A percentile compares a stretch with the other conserved stretches of the same genome.
These are phyloP conservation scores for Pardosa pseudoannulata DNA, from an alignment of 2,888 invertebrate genomes.

Conservation along the genomic window DNA sequence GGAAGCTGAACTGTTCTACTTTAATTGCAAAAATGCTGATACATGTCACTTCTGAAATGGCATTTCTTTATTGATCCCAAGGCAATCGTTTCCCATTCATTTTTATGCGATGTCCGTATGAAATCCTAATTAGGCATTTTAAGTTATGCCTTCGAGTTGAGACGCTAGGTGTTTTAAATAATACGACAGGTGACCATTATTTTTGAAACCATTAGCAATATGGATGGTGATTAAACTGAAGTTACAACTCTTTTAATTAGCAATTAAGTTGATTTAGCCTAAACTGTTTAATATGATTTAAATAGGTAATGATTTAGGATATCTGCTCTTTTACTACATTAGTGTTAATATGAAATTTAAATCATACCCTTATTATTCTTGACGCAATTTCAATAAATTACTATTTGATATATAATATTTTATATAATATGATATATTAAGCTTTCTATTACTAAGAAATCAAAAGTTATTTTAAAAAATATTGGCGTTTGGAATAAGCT, in stretches of 20 bases:
- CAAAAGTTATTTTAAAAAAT: no score
- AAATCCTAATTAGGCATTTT: conserved; percentile 42
- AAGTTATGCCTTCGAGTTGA: background rate
- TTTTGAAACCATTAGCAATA: conserved; percentile 8
- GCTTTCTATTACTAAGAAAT: no score
- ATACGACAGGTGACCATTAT: conserved; percentile 10
- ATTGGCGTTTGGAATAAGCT: no score
- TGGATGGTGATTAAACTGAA: background rate
- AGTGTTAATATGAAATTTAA: no score
- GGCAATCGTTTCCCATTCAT: conserved; percentile 7
- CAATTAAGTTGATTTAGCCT: background rate
- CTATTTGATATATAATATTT: no score
- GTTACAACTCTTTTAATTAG: conserved; percentile 6
- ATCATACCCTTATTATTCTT: no score
- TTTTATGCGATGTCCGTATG: background rate
- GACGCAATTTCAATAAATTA: no score
- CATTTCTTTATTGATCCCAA: conserved; percentile 22
- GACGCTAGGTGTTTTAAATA: conserved; percentile 2
- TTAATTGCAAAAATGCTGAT: conserved; percentile 1
- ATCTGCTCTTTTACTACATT: no score
- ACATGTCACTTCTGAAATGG: conserved; percentile 34
- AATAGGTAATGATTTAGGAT: no score
- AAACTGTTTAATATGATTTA: no score
- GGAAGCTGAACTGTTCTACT: conserved; percentile 26
- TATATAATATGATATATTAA: no score